Evolutionary conservation across 2,113 vertebrate species (phyloP), one percentile per base, ranked within the genome.

Genomic region (Gopherus evgoodei): DNA sequence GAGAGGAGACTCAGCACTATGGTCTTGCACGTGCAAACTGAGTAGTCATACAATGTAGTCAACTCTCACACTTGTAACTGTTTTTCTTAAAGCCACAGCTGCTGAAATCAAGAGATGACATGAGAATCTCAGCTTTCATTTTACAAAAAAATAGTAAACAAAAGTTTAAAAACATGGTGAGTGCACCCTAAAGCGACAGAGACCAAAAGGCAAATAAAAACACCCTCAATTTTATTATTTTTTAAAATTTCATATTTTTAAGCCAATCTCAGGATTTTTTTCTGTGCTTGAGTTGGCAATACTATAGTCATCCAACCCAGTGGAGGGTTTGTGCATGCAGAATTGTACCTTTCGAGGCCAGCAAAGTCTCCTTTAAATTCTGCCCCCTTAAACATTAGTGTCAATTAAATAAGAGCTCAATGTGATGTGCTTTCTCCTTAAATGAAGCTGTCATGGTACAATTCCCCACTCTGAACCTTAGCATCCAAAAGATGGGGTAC

Each of bases 401-500:
- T 44, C 89, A 83, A 76, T 44, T 5, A 90, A 94, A 89, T 86
- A 81, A 83, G 89, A 88, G 19, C 31, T 93, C 76, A 0, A 11
- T 81, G 54, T 38, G 38, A 59, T 79, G 72, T 78, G 24, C 2
- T 27, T 91, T 91, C 56, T 83, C 86, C 31, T 35, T 17, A 50
- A 6, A 35, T 8, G 13, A 81, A 42, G 42, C 42, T 42, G 42
- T 42, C 42, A 42, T 42, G 42, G 42, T 42, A 42, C 42, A 42
- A 42, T 42, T 42, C 42, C 42, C 42, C 42, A 42, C 42, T 42
- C 42, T 42, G 42, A 42, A 42, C 42, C 42, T 42, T 42, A 42
- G 42, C 42, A 42, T 42, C 42, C 42, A 42, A 42, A 42, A 42
- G 42, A 42, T 42, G 42, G 42, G 4, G 42, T 42, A 42, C 42